These are phyloP conservation scores for Mellilla xanthometata DNA, from an alignment of 2,888 invertebrate genomes.

Conservation along the genomic window DNA sequence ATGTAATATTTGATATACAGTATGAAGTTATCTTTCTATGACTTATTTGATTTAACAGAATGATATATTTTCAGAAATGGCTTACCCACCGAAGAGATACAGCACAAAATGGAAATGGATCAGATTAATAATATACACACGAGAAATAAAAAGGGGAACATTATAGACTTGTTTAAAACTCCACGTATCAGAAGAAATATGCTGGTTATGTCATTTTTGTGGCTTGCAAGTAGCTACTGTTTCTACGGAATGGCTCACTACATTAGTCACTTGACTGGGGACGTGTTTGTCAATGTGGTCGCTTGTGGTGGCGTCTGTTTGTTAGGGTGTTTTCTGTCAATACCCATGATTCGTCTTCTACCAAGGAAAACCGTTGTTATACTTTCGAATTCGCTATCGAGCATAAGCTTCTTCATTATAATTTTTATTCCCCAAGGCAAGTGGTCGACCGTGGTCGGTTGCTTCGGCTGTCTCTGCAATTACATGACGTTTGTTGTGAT, in stretches of 20 bases:
- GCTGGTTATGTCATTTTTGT: slow-evolving; percentile 86
- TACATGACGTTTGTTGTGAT: slow-evolving; percentile 90
- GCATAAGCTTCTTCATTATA: slow-evolving; percentile 83
- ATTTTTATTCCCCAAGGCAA: slow-evolving; percentile 75
- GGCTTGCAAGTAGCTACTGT: slow-evolving; percentile 89
- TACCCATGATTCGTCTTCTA: slow-evolving; percentile 84
- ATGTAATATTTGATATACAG: too few relatives aligned
- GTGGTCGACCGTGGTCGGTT: slow-evolving; percentile 83
- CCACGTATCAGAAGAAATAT: slow-evolving; percentile 86
- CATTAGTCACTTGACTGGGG: slow-evolving; percentile 88
- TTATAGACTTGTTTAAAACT: slow-evolving; percentile 85
- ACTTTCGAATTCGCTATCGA: slow-evolving; percentile 80
- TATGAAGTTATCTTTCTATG: too few relatives aligned
- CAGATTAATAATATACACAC: slow-evolving; percentile 41
- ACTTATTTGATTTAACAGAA: too few relatives aligned
- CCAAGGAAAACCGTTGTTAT: slow-evolving; percentile 85
- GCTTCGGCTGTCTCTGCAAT: slow-evolving; percentile 89
- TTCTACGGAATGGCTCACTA: slow-evolving; percentile 91
- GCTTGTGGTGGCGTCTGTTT: slow-evolving; percentile 85
- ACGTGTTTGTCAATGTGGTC: slow-evolving; percentile 90
- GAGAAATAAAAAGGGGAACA: slow-evolving; percentile 58
- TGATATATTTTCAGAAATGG: slow-evolving; percentile 53
- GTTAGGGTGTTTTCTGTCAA: slow-evolving; percentile 81
- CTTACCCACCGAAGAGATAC: slow-evolving; percentile 65
- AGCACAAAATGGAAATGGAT: slow-evolving; percentile 56